phyloP scores from a whole-genome alignment of 2,888 invertebrate species.

The Anticlea derivata region DNA sequence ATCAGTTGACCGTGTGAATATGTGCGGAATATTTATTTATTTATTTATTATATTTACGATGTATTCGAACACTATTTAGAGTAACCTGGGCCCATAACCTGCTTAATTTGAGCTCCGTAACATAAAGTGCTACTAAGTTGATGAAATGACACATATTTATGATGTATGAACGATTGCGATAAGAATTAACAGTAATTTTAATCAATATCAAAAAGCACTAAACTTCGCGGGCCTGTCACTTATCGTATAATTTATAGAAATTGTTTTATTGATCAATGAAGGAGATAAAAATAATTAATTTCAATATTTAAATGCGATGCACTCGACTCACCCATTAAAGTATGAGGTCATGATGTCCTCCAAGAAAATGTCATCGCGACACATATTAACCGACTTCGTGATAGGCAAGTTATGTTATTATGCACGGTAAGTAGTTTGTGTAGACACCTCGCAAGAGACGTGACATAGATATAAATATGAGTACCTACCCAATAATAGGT shows the following conservation, averaged over 20 bases:
- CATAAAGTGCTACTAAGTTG: too few relatives aligned
- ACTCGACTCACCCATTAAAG: conserved; percentile 20
- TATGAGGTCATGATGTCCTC: conserved; percentile 32
- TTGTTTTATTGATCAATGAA: conserved; percentile 25
- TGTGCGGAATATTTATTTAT: too few relatives aligned
- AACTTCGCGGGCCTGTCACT: conserved; percentile 21
- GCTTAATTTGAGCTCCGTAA: neutral
- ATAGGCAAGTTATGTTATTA: conserved; percentile 7
- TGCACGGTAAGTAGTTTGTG: conserved; percentile 2
- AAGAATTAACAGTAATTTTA: neutral
- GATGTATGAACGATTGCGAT: too few relatives aligned
- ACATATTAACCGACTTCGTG: conserved; percentile 13
- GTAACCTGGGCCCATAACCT: too few relatives aligned
- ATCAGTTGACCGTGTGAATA: too few relatives aligned
- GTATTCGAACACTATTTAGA: too few relatives aligned
- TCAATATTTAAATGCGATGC: conserved; percentile 27
- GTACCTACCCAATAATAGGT: too few relatives aligned
- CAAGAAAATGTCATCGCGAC: conserved; percentile 32
- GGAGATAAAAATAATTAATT: conserved; percentile 22
- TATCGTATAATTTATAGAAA: conserved; percentile 29
- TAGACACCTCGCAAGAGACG: neutral
- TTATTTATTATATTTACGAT: too few relatives aligned
- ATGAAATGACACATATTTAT: too few relatives aligned
- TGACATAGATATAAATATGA: neutral
- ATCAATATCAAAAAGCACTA: conserved; percentile 21